Evolutionary conservation across 2,888 invertebrate genomes (phyloP).

Genomic region (Rambutsinella grinnellia): DNA sequence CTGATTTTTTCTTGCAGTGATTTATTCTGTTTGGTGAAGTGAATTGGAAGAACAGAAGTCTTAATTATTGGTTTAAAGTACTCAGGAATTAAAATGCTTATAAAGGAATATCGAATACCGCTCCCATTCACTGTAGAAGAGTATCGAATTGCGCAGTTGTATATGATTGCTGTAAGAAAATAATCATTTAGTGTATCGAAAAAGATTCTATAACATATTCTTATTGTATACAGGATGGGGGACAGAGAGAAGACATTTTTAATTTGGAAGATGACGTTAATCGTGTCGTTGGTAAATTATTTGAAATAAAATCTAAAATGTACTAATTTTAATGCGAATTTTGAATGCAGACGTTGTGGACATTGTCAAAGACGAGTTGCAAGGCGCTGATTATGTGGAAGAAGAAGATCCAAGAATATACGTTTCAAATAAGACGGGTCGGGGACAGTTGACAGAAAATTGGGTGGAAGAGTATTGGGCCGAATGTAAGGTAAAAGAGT

Average conservation of each 20-base stretch:
- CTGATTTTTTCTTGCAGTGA: no score
- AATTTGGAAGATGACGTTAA: no score
- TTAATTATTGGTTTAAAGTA: no score
- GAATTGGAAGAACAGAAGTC: no score
- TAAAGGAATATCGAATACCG: slow-evolving; percentile 98
- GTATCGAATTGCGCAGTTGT: slow-evolving; percentile 98
- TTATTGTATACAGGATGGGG: no score
- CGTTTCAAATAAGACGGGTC: slow-evolving; percentile 88
- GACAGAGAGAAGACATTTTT: neutral
- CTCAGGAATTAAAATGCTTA: slow-evolving; percentile 82
- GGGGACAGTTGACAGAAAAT: slow-evolving; percentile 90
- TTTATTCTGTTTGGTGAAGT: no score
- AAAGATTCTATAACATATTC: no score
- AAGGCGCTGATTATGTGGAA: slow-evolving; percentile 90
- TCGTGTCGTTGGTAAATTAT: no score
- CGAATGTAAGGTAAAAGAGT: slow-evolving; percentile 76
- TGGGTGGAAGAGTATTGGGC: slow-evolving; percentile 95
- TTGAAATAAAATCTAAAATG: no score
- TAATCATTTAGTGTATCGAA: no score
- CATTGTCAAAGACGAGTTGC: slow-evolving; percentile 95
- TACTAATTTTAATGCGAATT: no score
- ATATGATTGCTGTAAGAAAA: slow-evolving; percentile 97
- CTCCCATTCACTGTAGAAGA: slow-evolving; percentile 98
- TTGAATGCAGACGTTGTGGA: slow-evolving; percentile 85
- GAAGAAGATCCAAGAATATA: slow-evolving; percentile 95